Base-by-base conservation (phyloP, 1,140 invertebrate species). In the Saccostrea glomerata region DNA sequence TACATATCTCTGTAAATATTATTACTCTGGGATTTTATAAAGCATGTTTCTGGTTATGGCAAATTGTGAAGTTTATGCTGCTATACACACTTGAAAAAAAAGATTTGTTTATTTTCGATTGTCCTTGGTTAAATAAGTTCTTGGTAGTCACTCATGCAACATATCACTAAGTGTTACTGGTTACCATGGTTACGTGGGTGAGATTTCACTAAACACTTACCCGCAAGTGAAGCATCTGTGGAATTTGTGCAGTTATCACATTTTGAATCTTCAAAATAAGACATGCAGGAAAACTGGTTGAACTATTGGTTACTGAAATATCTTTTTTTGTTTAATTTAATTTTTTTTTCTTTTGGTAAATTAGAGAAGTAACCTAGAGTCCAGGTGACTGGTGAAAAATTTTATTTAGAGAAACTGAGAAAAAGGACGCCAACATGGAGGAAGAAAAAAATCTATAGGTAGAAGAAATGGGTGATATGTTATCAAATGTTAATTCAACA, bases 241-340 rank as follows among this genome's bases (percentile, higher is more conserved):
- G 70, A 77, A 77, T 77, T 77, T 77, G 70, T 77, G 70, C 70
- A 77, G 70, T 77, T 77, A 77, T 77, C 70, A 77, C 70, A 77
- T 77, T 77, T 77, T 77, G 70, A 77, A 77, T 77, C 70, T 77
- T 77, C 70, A 77, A 77, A 77, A 77, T 77, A 77, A 77, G 70
- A 77, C 70, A 77, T 77, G 70, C 70, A 77, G 70, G 70, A 77
- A 77, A 77, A 77, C 25, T 77, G 23, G 70, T 77, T 66, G 60
- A 66, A 66, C 60, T 66, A 66, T n/a, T 66, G 70, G 70, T 77
- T 77, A 77, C 30, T 77, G 58, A 63, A 20, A 20, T 20, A 20
- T 63, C 58, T 60, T 60, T 20, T 60, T 63, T 47, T 47, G 5
- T 47, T 47, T 47, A 7, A 47, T 47, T 47, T 63, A 20, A 63